phyloP scores from a whole-genome alignment of 2,888 invertebrate genomes.

The Hypena proboscidalis region DNA sequence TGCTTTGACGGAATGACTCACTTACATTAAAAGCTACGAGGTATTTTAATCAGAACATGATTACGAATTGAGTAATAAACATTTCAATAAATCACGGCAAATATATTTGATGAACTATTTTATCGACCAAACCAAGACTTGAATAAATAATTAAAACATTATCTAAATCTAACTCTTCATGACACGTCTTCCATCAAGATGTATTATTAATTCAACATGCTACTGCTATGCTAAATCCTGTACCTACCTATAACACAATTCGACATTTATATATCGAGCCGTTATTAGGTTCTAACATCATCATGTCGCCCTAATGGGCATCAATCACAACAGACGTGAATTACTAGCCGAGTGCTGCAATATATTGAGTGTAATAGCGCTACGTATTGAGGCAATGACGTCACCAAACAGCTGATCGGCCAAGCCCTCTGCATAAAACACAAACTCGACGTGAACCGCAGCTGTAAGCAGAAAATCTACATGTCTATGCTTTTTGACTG shows the following conservation, averaged over 20 bases:
- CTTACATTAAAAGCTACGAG: conserved; percentile 21
- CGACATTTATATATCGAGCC: background rate
- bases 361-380: conserved; percentile 18
- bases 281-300: background rate
- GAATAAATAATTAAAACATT: no score
- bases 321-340: conserved; percentile 9
- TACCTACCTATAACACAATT: background rate
- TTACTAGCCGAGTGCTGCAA: conserved; percentile 11
- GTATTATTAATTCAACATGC: background rate
- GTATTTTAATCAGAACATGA: conserved; percentile 21
- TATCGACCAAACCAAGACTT: no score
- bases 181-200: background rate
- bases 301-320: conserved; percentile 7
- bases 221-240: no score
- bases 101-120: no score
- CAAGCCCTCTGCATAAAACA: conserved; percentile 22
- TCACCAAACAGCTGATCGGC: conserved; percentile 39
- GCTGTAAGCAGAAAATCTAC: conserved; percentile 34
- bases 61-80: conserved; percentile 10
- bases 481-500: conserved; percentile 44
- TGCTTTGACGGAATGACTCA: conserved; percentile 32
- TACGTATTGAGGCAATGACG: conserved; percentile 26
- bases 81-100: no score
- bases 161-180: no score
- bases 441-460: conserved; percentile 17